phyloP scores from a whole-genome alignment of 2,113 vertebrate species.

The Proteles cristata region DNA sequence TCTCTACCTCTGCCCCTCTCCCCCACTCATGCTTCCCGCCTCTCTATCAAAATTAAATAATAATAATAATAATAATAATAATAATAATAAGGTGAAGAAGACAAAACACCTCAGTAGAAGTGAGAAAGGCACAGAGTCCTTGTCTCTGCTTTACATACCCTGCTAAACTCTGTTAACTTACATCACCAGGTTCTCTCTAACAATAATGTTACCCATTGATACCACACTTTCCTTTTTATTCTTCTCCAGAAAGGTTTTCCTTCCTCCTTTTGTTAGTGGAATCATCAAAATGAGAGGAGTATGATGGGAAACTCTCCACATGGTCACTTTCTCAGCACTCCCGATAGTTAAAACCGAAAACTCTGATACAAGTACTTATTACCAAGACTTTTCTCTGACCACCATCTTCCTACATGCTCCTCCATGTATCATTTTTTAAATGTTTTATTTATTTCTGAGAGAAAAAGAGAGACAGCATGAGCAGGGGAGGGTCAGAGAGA shows the following conservation, averaged over 20 bases:
- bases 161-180: neutral
- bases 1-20: too few species aligned
- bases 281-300: neutral
- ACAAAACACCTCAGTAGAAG: neutral
- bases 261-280: neutral
- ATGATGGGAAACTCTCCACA: neutral
- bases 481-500: too few species aligned
- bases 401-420: neutral
- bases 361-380: neutral
- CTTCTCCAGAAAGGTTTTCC: neutral
- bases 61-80: neutral
- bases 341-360: neutral
- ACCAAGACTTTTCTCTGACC: neutral
- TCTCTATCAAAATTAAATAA: neutral
- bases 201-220: rapidly evolving
- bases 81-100: too few species aligned
- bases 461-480: too few species aligned
- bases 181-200: too few species aligned
- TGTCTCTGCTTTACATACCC: neutral
- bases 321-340: neutral
- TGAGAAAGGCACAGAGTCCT: neutral
- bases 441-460: too few species aligned
- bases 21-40: too few species aligned
- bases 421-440: too few species aligned
- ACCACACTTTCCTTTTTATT: neutral